Percentiles rank a stretch among this genome's conserved stretches.
phyloP scores from a whole-genome alignment of 2,888 invertebrate species.

The Torymus tubicola region DNA sequence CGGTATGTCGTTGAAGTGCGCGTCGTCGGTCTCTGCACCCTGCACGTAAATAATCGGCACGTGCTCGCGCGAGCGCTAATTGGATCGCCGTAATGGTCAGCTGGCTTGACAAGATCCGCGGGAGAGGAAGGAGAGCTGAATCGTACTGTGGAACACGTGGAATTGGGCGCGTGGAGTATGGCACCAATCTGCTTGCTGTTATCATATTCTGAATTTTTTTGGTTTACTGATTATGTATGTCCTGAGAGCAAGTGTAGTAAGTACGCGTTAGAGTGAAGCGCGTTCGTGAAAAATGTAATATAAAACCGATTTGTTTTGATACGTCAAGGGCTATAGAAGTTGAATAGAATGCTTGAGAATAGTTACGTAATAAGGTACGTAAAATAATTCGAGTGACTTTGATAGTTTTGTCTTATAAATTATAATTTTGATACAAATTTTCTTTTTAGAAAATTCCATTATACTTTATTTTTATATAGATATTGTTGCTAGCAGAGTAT shows the following conservation, averaged over 20 bases:
- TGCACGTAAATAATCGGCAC: slow-evolving; percentile 35
- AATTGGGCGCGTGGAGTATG: not conserved
- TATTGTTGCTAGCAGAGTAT: no score
- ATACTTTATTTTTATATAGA: no score
- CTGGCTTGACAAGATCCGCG: slow-evolving; percentile 36
- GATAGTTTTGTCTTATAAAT: no score
- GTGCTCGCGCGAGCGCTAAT: slow-evolving; percentile 38
- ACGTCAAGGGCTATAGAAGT: no score
- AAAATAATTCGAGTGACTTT: no score
- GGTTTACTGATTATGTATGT: no score
- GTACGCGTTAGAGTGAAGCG: not conserved
- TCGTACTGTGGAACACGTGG: no score
- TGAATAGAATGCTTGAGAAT: no score
- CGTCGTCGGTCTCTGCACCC: not conserved
- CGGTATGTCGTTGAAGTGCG: slow-evolving; percentile 22
- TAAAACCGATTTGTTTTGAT: not conserved
- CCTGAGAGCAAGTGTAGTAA: no score
- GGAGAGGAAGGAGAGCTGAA: not conserved
- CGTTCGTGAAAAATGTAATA: not conserved
- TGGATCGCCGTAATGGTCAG: slow-evolving; percentile 47
- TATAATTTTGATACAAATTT: no score
- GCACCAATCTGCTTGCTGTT: slow-evolving; percentile 15
- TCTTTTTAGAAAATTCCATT: no score
- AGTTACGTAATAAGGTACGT: no score
- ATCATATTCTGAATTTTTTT: slow-evolving; percentile 1